phyloP scores from a whole-genome alignment of 2,797 vertebrate species.

The Ibycter americanus region DNA sequence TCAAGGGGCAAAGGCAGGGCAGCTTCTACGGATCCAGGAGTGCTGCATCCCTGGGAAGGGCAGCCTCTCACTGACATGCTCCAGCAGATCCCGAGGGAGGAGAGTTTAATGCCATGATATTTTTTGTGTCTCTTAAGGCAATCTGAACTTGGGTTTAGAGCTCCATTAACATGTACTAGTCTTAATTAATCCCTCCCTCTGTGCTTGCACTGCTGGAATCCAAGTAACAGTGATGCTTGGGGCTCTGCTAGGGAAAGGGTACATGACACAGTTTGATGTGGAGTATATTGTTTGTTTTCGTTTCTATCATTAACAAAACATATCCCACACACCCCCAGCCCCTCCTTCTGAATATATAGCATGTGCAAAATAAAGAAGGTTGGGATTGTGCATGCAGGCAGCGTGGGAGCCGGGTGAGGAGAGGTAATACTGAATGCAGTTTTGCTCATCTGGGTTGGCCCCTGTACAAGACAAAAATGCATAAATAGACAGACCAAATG shows the following conservation, averaged over 20 bases:
- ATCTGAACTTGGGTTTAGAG: neutral
- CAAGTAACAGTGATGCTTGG: neutral
- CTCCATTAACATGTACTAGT: neutral
- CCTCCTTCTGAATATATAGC: neutral
- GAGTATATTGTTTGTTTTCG: neutral
- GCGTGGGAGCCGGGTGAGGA: neutral
- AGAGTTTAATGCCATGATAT: neutral
- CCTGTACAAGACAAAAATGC: neutral
- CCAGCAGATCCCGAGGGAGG: neutral
- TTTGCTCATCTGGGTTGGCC: neutral
- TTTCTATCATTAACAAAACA: neutral
- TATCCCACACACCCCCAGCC: neutral
- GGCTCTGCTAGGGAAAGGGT: neutral
- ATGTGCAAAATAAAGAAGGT: neutral
- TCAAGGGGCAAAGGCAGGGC: neutral
- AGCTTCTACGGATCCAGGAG: neutral
- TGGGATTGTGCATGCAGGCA: neutral
- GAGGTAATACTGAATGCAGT: rapidly evolving
- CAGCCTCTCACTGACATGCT: neutral
- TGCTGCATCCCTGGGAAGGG: neutral
- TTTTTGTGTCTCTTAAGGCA: neutral
- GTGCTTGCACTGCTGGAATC: neutral
- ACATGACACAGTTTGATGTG: neutral
- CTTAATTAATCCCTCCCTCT: neutral
- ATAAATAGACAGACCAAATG: neutral